Evolutionary conservation across 2,888 invertebrate species (phyloP), one percentile per base, ranked within the genome.

Genomic region (Lasius platythorax): DNA sequence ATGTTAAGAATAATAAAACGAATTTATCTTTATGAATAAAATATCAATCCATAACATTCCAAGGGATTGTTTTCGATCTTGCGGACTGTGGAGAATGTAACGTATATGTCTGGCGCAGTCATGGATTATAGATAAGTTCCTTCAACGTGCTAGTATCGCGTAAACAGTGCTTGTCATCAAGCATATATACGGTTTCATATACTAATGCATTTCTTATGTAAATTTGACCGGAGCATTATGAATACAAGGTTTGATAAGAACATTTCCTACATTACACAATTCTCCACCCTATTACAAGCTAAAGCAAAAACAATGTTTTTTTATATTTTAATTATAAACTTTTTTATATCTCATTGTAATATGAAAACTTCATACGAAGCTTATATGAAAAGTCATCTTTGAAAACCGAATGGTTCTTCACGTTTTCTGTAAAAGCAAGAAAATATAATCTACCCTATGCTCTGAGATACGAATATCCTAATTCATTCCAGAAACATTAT

Each of bases 91-190:
- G 12, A 68, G 11, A 78, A 40, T 40, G 8, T 1, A n/a, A n/a
- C 37, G 30, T n/a, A 0, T 30, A 73, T 8, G 8, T 76, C n/a
- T 68, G 9, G 30, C 8, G 8, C 28, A 56, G 11, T 15, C 43
- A n/a, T 43, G 33, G 6, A 37, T 18, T 28, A 56, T 43, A 67
- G 67, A 78, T 67, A 68, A 78, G 28, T 56, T 68, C 23, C 53
- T 43, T 15, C 53, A 43, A 67, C n/a, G 0, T 78, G 56, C 2
- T 37, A 43, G 4, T 84, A 84, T 85, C 66, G 40, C 30, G 43
- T 66, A 73, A 63, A 76, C n/a, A 72, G 12, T 0, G 37, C 37
- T 50, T 37, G 46, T 28, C 37, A 33, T 43, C 43, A 46, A 50
- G 15, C 37, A 28, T 46, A 28, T 46, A 63, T 66, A 43, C 30